These are phyloP conservation scores for Coecobrya sp. DNA, from an alignment of 2,888 invertebrate species.

Conservation along the genomic window DNA sequence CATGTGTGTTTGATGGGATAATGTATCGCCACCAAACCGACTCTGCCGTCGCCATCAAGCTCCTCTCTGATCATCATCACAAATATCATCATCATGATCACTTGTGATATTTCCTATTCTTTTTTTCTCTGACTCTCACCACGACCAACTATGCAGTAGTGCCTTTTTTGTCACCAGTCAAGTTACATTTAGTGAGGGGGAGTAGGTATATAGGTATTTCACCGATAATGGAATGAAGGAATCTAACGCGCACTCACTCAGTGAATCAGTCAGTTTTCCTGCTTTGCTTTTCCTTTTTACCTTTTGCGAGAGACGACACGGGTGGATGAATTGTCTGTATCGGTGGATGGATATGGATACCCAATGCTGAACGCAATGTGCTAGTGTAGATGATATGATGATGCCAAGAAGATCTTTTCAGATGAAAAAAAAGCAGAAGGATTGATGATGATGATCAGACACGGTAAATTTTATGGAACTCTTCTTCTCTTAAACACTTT, in stretches of 20 bases:
- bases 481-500: slow-evolving; percentile 70
- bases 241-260: slow-evolving; percentile 18
- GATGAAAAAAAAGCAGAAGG: slow-evolving; percentile 56
- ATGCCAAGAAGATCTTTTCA: slow-evolving; percentile 60
- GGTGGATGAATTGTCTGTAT: slow-evolving; percentile 56
- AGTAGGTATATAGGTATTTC: background rate
- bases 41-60: slow-evolving; percentile 26
- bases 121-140: slow-evolving; percentile 11
- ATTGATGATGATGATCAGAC: slow-evolving; percentile 77
- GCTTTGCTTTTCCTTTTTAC: slow-evolving; percentile 41
- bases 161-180: slow-evolving; percentile 75
- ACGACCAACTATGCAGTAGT: background rate
- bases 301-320: slow-evolving; percentile 28
- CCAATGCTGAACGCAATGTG: too few relatives aligned
- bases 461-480: slow-evolving; percentile 6
- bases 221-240: slow-evolving; percentile 48
- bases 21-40: slow-evolving; percentile 62
- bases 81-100: slow-evolving; percentile 47
- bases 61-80: slow-evolving; percentile 33
- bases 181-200: slow-evolving; percentile 37
- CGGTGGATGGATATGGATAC: slow-evolving; percentile 28
- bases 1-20: slow-evolving; percentile 74
- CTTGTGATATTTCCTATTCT: slow-evolving; percentile 33
- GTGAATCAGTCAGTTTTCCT: background rate
- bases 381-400: background rate